phyloP scores from a whole-genome alignment of 2,888 invertebrate species.

The Parapristionchus giblindavisi region DNA sequence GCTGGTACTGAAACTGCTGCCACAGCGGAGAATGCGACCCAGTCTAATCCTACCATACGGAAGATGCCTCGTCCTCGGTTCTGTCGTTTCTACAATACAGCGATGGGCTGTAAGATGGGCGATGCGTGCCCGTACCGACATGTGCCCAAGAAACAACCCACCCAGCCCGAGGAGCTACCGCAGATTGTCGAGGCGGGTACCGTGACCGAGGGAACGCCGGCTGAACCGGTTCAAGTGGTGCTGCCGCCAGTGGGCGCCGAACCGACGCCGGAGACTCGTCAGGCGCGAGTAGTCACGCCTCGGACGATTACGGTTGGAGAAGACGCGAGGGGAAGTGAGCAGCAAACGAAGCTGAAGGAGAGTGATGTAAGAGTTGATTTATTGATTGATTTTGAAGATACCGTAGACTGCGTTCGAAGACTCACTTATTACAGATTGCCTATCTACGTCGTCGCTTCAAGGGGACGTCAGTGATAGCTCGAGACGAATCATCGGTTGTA shows the following conservation, averaged over 20 bases:
- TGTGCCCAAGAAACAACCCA: too few relatives aligned
- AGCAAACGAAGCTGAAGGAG: conserved; percentile 9
- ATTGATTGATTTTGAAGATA: not conserved
- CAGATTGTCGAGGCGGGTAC: not conserved
- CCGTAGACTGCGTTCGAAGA: not conserved
- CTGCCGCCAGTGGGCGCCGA: not conserved
- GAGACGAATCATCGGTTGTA: conserved; percentile 17
- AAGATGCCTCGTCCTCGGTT: conserved; percentile 14
- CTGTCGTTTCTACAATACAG: conserved; percentile 34
- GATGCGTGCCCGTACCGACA: conserved; percentile 13
- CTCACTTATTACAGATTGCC: conserved; percentile 1
- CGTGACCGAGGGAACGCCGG: not conserved
- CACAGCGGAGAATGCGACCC: not conserved
- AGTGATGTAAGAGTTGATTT: conserved; percentile 5
- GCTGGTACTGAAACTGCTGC: not conserved
- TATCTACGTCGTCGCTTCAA: conserved; percentile 31
- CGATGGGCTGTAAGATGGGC: conserved; percentile 19
- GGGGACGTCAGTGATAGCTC: conserved; percentile 19
- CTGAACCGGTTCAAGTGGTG: conserved; percentile 7
- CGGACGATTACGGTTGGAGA: not conserved
- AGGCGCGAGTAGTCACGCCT: not conserved
- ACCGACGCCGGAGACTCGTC: not conserved
- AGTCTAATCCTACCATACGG: not conserved
- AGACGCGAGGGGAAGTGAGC: conserved; percentile 19
- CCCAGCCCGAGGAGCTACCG: too few relatives aligned